Evolutionary conservation across 2,888 invertebrate species (phyloP).

Genomic region (Ashinkailepas kermadecensis): DNA sequence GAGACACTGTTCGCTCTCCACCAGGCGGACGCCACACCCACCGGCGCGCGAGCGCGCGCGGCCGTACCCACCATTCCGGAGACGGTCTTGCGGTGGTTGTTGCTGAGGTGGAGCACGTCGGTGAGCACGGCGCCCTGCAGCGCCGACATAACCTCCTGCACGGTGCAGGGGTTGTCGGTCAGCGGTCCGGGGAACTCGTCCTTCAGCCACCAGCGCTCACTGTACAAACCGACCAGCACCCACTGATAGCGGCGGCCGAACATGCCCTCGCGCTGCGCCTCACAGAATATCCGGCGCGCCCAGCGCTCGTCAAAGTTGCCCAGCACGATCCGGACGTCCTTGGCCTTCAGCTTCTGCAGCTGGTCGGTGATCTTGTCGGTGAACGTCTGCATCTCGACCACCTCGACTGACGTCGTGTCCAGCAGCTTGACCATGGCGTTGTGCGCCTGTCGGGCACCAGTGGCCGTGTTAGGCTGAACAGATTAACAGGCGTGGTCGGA

Average conservation of each 20-base stretch:
- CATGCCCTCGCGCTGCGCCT: conserved; percentile 68
- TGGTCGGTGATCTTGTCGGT: conserved; percentile 78
- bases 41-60: background rate
- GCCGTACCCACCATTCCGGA: conserved; percentile 73
- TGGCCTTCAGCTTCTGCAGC: conserved; percentile 69
- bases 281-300: conserved; percentile 82
- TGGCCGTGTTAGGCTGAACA: too few relatives aligned
- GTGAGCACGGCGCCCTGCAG: conserved; percentile 82
- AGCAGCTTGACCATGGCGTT: conserved; percentile 79
- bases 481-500: too few relatives aligned
- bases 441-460: conserved; percentile 56
- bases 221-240: conserved; percentile 55
- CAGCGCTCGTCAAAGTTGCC: conserved; percentile 94
- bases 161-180: conserved; percentile 52
- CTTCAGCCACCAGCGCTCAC: conserved; percentile 37
- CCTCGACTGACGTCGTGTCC: conserved; percentile 68
- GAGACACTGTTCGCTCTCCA: background rate
- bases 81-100: conserved; percentile 75
- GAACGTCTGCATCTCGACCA: conserved; percentile 84
- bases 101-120: conserved; percentile 76
- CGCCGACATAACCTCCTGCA: conserved; percentile 64
- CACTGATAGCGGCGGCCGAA: conserved; percentile 89
- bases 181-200: conserved; percentile 36
- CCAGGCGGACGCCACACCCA: background rate
- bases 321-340: conserved; percentile 88